phyloP scores from a whole-genome alignment of 2,113 vertebrate genomes.

The Piliocolobus tephrosceles region DNA sequence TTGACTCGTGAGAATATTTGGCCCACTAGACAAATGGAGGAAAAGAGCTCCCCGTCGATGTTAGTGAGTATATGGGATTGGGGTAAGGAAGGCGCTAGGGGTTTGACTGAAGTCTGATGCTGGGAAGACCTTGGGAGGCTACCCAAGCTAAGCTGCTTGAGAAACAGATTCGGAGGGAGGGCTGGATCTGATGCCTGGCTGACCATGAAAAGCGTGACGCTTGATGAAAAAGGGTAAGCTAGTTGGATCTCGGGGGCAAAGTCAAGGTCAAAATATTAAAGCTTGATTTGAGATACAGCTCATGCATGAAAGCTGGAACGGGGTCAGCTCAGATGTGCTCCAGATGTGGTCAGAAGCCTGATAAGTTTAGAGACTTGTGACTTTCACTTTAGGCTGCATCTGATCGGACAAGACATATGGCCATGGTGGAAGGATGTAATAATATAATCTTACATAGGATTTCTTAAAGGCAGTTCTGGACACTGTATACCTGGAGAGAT shows the following conservation, averaged over 20 bases:
- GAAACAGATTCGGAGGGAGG: neutral
- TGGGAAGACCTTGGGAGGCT: neutral
- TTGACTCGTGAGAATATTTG: neutral
- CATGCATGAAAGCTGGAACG: neutral
- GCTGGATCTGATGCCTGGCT: neutral
- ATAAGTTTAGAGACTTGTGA: neutral
- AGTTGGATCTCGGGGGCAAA: neutral
- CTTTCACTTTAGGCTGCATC: neutral
- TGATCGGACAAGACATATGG: neutral
- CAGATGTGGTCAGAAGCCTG: neutral
- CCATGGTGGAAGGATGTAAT: neutral
- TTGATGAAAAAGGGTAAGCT: neutral
- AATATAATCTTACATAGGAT: neutral
- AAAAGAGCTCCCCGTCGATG: too few relatives aligned
- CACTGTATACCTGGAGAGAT: neutral
- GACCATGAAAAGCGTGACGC: neutral
- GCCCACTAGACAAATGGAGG: neutral
- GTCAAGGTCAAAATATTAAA: neutral
- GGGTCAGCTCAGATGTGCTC: neutral
- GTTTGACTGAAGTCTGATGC: neutral
- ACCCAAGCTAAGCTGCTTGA: neutral
- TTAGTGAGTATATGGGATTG: fast-evolving
- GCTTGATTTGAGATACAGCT: neutral
- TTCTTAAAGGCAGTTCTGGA: neutral
- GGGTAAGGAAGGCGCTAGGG: neutral